A percentile compares a stretch with the other conserved stretches of the same genome.
These are phyloP conservation scores for Colostygia pectinataria DNA, from an alignment of 2,888 invertebrate genomes.

Conservation along the genomic window DNA sequence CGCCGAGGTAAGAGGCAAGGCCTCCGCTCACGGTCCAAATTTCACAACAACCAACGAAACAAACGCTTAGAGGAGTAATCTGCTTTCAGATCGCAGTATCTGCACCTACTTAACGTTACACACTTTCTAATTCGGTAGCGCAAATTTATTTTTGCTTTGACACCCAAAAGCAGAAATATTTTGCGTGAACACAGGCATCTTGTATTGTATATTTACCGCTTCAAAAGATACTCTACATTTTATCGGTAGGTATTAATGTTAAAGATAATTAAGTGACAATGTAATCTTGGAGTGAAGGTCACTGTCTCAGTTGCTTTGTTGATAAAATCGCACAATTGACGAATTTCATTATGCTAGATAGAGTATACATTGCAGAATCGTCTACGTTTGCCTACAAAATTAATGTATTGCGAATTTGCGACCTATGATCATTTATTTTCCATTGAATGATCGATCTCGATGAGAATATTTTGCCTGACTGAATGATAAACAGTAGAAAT, in stretches of 20 bases:
- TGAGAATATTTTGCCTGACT: no score
- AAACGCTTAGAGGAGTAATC: slow-evolving; percentile 53
- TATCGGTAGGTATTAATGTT: slow-evolving; percentile 2
- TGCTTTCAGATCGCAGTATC: slow-evolving; percentile 48
- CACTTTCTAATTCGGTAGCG: slow-evolving; percentile 35
- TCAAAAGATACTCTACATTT: neutral
- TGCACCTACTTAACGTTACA: slow-evolving; percentile 27
- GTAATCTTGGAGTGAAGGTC: slow-evolving; percentile 15
- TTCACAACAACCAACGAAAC: slow-evolving; percentile 73
- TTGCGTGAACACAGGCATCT: neutral
- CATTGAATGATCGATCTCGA: no score
- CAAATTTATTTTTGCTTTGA: slow-evolving; percentile 23
- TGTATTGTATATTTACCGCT: neutral
- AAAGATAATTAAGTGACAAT: slow-evolving; percentile 18
- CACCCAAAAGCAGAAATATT: neutral
- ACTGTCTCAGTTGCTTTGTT: neutral
- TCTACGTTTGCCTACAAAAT: neutral
- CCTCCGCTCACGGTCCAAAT: slow-evolving; percentile 73
- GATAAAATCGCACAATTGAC: no score
- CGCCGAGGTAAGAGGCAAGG: slow-evolving; percentile 72
- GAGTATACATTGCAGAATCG: slow-evolving; percentile 2
- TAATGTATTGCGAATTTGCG: no score
- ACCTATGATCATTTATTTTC: no score
- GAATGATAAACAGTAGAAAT: no score
- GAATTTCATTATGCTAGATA: no score